Evolutionary conservation across 1,140 invertebrate genomes (phyloP).

Genomic region (Thalassaphorura encarpata): DNA sequence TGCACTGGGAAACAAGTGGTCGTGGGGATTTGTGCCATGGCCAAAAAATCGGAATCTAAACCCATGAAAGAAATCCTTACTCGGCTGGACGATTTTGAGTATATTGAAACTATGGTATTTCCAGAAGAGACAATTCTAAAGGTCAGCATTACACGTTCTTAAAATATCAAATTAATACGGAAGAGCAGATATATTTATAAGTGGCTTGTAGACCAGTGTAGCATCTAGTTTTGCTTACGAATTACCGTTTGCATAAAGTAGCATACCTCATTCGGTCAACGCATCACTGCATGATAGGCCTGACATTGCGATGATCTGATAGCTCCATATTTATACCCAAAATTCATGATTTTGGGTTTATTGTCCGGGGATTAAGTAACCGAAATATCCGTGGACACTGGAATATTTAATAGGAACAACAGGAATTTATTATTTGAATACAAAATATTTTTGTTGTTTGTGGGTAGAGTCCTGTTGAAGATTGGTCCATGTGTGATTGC

Average conservation of each 20-base stretch:
- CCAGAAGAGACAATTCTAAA: conserved; percentile 88
- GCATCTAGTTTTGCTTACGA: too few species aligned
- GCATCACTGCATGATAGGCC: too few species aligned
- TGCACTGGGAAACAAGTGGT: conserved; percentile 74
- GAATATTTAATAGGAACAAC: too few species aligned
- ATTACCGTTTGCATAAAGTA: too few species aligned
- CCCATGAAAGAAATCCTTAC: conserved; percentile 98
- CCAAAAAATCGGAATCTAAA: conserved; percentile 95
- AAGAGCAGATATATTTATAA: background rate
- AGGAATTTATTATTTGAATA: too few species aligned
- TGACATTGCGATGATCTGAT: too few species aligned
- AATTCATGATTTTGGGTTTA: too few species aligned
- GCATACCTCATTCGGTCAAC: too few species aligned
- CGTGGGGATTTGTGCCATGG: conserved; percentile 96
- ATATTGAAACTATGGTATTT: conserved; percentile 87
- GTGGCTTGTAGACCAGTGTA: too few species aligned
- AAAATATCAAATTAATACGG: background rate
- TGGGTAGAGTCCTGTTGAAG: conserved; percentile 79
- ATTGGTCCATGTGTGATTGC: conserved; percentile 97
- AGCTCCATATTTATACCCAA: too few species aligned
- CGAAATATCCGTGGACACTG: too few species aligned
- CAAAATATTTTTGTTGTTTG: conserved; percentile 29
- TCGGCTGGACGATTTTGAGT: conserved; percentile 89
- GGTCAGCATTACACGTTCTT: conserved; percentile 41
- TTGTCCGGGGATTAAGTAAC: too few species aligned